These are phyloP conservation scores for Petrocephalus schoutedeni DNA, from an alignment of 2,797 vertebrate species.

Conservation along the genomic window DNA sequence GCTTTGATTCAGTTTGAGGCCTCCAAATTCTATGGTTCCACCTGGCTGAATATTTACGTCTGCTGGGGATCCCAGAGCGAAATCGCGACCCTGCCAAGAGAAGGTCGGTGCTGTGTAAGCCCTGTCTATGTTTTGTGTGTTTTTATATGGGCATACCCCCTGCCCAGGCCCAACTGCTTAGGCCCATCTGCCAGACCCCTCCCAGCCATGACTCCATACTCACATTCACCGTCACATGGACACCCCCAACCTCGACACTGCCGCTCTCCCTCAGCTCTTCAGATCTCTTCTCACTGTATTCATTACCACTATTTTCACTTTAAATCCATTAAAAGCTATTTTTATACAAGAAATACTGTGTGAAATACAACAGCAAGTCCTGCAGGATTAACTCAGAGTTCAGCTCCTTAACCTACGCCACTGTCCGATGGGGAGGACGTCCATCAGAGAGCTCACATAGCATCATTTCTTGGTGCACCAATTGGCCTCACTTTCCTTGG, in stretches of 20 bases:
- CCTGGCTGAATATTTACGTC: background rate
- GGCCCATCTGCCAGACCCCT: background rate
- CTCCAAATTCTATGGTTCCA: background rate
- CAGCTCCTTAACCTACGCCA: background rate
- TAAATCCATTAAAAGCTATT: background rate
- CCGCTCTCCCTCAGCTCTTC: background rate
- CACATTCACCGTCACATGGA: background rate
- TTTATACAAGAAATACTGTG: background rate
- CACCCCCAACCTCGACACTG: background rate
- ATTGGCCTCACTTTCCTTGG: background rate
- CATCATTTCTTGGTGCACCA: background rate
- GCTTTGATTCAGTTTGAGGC: background rate
- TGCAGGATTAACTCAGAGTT: background rate
- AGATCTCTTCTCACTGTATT: background rate
- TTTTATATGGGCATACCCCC: background rate
- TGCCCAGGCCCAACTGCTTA: background rate
- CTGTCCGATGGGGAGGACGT: background rate
- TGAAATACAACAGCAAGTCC: background rate
- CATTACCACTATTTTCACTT: background rate
- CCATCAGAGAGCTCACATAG: background rate
- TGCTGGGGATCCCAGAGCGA: too few species aligned
- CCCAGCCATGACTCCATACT: background rate
- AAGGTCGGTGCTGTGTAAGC: background rate
- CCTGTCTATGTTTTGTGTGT: background rate
- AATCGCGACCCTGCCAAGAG: background rate